Conservation (phyloP, 2,797 vertebrate genomes). For the Hydrocynus forskahlii region DNA sequence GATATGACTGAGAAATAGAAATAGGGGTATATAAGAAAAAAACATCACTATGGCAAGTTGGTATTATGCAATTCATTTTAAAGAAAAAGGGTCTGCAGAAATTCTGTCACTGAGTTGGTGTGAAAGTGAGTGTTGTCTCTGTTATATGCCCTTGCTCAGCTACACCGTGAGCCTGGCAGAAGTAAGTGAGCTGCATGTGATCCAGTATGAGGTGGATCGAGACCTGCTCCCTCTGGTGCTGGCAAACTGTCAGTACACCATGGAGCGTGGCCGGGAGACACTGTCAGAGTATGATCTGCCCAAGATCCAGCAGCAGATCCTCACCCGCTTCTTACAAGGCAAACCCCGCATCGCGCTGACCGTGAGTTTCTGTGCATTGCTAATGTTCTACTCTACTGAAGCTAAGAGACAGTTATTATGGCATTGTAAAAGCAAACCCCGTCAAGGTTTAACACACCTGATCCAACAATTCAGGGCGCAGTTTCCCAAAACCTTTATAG, state of each 20-base stretch:
- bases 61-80: background rate
- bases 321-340: slow-evolving; percentile 86
- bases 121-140: background rate
- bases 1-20: no score
- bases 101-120: background rate
- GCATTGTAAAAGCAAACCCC: no score
- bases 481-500: no score
- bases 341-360: slow-evolving; percentile 85
- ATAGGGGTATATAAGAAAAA: no score
- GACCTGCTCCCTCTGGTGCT: slow-evolving; percentile 89
- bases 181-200: slow-evolving; percentile 87
- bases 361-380: slow-evolving; percentile 72
- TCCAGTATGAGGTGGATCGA: slow-evolving; percentile 86
- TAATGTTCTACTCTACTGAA: no score
- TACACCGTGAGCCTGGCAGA: slow-evolving; percentile 86
- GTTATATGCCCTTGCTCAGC: slow-evolving; percentile 66
- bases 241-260: slow-evolving; percentile 91
- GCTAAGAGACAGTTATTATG: no score
- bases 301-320: slow-evolving; percentile 89
- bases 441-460: no score
- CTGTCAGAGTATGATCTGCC: slow-evolving; percentile 87
- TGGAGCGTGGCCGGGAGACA: slow-evolving; percentile 84
- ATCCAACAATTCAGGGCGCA: no score
- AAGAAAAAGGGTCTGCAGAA: background rate
- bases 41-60: no score